A percentile compares a stretch with the other conserved stretches of the same genome.
Evolutionary conservation across 2,113 vertebrate genomes (phyloP).

Genomic region (Anarhynchus alexandrinus): DNA sequence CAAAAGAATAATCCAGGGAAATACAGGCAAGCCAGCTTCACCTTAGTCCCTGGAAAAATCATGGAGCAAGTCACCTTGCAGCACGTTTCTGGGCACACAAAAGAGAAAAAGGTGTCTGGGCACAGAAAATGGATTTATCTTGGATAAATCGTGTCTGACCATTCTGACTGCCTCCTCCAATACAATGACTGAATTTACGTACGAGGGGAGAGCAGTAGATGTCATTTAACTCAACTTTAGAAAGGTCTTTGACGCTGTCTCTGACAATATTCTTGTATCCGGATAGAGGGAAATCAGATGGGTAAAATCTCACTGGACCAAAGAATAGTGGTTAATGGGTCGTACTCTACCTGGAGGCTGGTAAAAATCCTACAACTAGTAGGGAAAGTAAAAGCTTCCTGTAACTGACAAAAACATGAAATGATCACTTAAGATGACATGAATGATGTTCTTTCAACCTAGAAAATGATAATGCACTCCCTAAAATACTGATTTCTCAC

Average conservation of each 20-base stretch:
- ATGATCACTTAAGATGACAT: not conserved
- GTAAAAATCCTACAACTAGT: not conserved
- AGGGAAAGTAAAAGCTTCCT: not conserved
- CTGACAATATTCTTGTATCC: not conserved
- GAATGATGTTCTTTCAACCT: not conserved
- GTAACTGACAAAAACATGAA: not conserved
- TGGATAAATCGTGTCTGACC: not conserved
- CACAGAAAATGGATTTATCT: not conserved
- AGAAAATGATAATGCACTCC: rapidly evolving
- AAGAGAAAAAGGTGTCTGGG: not conserved
- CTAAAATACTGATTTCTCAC: not conserved
- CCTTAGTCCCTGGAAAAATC: not conserved
- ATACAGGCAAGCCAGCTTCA: not conserved
- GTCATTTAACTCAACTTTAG: not conserved
- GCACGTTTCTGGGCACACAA: not conserved
- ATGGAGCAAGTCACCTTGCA: not conserved
- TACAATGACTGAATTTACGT: not conserved
- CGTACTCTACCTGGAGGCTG: not conserved
- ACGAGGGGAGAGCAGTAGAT: not conserved
- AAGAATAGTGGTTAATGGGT: not conserved
- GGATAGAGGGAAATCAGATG: not conserved
- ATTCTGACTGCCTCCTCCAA: not conserved
- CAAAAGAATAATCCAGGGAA: not conserved
- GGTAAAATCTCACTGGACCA: not conserved
- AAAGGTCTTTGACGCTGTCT: not conserved